Evolutionary conservation across 2,888 invertebrate species (phyloP), one percentile per base, ranked within the genome.

Genomic region (Mythimna pallens): DNA sequence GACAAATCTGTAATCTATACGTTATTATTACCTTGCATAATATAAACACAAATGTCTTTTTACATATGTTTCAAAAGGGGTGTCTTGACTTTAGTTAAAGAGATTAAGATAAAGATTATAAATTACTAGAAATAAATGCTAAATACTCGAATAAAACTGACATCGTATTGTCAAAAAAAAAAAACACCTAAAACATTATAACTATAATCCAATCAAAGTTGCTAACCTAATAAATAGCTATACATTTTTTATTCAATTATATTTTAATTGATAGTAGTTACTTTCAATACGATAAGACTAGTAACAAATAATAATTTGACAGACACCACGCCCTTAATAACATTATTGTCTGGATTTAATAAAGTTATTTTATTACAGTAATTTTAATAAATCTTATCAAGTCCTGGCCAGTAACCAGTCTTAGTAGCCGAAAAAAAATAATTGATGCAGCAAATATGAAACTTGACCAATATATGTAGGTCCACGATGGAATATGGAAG

Each of bases 301-400:
- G 65, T 65, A 47, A 52, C 64, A 62, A 70, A 83, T 67, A 65
- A 83, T 50, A 57, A 58, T 40, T 64, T 54, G 55, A 59, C 72
- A 67, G 73, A 34, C 30, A 47, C 55, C 68, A 74, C 84, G 70
- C 84, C 83, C 30, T 30, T 74, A 79, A 65, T 54, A 58, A 25
- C 52, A 54, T 73, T 70, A 55, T 70, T 68, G 50, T 59, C 30
- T 64, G 25, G 14, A 58, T 66, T 82, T 69, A 66, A 78, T 82
- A 69, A 72, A 64, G 54, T 58, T 61, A 65, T 61, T 82, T 72
- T 58, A 78, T 57, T 63, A 72, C 55, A 30, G 50, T 52, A 70
- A 68, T 79, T 65, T 30, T 36, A 79, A 79, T 79, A 79, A 83
- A 83, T 83, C 61, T 68, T 61, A 36, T 17, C 25, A 43, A 61